These are phyloP conservation scores for Macrocentrus cingulum DNA, from an alignment of 1,140 invertebrate species.

Conservation along the genomic window DNA sequence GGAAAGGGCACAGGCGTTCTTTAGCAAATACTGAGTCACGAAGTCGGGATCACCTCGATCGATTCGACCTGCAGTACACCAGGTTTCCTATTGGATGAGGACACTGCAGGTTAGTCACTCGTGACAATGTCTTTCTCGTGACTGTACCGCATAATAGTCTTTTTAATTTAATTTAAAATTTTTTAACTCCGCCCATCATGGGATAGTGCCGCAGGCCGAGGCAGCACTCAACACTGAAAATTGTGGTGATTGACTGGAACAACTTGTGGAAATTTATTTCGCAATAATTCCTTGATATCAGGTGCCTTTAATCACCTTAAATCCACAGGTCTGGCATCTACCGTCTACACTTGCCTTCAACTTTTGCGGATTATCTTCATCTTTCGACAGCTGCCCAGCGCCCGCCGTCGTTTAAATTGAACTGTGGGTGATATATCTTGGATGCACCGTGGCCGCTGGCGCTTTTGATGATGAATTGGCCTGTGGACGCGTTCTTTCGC, in stretches of 20 bases:
- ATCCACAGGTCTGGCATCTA: constrained; percentile 52
- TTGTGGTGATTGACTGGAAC: too few relatives aligned
- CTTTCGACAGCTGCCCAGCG: constrained; percentile 60
- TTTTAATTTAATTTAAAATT: neutral
- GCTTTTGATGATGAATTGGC: neutral
- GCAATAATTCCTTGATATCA: constrained; percentile 60
- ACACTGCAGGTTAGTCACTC: neutral
- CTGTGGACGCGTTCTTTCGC: too few relatives aligned
- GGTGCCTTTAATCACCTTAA: constrained; percentile 61
- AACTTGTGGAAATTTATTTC: constrained; percentile 54
- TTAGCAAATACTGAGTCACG: constrained; percentile 25
- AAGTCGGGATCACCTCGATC: constrained; percentile 23
- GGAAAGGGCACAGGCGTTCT: constrained; percentile 17
- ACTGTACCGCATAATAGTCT: neutral
- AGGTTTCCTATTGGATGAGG: neutral
- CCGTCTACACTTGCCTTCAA: constrained; percentile 48
- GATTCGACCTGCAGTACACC: neutral
- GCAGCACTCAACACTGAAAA: too few relatives aligned
- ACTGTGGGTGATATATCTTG: neutral
- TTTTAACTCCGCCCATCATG: neutral
- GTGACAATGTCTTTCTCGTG: constrained; percentile 14
- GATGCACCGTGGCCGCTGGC: neutral
- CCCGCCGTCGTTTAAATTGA: neutral
- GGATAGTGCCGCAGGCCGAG: too few relatives aligned
- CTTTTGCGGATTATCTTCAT: constrained; percentile 60